These are phyloP conservation scores for Cephus pygmeus DNA, from an alignment of 2,888 invertebrate species.

Conservation along the genomic window DNA sequence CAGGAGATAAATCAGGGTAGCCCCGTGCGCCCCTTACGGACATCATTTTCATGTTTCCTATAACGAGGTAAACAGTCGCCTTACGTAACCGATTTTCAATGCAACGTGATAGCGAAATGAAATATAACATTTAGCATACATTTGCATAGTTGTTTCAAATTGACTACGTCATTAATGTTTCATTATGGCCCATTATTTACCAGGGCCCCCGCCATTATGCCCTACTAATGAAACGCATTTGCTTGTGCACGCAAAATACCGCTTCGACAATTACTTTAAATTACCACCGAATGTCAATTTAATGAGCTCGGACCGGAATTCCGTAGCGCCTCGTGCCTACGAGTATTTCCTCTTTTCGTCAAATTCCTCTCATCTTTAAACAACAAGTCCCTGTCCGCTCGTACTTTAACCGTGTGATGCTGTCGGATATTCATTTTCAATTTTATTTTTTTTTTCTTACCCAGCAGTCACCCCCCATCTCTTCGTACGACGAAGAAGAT, in stretches of 20 bases:
- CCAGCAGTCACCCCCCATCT: too few relatives aligned
- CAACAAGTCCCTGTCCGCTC: too few relatives aligned
- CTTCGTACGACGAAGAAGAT: too few relatives aligned
- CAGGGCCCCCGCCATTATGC: conserved; percentile 34
- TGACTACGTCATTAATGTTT: conserved; percentile 52
- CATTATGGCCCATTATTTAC: conserved; percentile 53
- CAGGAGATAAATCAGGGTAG: too few relatives aligned
- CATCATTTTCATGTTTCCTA: too few relatives aligned
- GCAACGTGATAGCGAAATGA: conserved; percentile 31
- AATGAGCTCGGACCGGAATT: neutral
- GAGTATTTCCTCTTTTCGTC: too few relatives aligned
- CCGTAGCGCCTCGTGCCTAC: neutral
- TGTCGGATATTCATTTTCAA: too few relatives aligned
- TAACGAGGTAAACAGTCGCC: too few relatives aligned
- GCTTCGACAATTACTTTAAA: conserved; percentile 36
- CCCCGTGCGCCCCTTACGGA: too few relatives aligned
- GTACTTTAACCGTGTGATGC: too few relatives aligned
- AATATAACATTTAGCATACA: conserved; percentile 45
- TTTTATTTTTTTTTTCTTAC: too few relatives aligned
- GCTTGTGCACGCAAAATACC: conserved; percentile 27
- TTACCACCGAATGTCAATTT: conserved; percentile 18
- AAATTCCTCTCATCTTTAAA: too few relatives aligned
- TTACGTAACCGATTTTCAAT: conserved; percentile 22
- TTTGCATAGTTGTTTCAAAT: conserved; percentile 48
- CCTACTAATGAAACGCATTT: conserved; percentile 46